Base-by-base conservation (phyloP, 2,797 vertebrate genomes). In the Melanotaenia nigrans region DNA sequence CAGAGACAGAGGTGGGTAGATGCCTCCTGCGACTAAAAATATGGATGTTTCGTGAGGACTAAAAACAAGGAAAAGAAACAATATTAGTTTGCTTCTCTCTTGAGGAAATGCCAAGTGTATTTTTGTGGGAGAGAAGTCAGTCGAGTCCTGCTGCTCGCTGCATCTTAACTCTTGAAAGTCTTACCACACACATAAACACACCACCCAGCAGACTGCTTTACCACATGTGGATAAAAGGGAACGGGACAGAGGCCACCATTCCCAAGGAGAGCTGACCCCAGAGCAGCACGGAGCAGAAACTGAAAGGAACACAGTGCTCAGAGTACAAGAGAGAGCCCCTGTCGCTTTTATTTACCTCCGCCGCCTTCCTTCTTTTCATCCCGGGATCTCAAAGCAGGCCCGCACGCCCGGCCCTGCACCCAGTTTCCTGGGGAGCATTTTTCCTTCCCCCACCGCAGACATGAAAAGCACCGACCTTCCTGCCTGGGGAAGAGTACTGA, bases 381-480 rank as follows among this genome's bases (percentile, higher is more conserved):
- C 93, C 74, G 6, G 90, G 73, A 94, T 95, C 95, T 94, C 94
- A 95, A 95, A 96, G 94, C 91, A 75, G 82, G 77, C 90, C 76
- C 85, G 89, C 91, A 91, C 79, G 77, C 78, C 86, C 79, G 51
- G 54, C 65, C 38, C 87, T 85, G 87, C 86, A 79, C 88, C 84
- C 88, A 91, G 90, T 93, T 95, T 96, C 94, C 95, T 95, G 95
- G 94, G 94, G 93, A 95, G 95, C 91, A 90, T 94, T 87, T 95
- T 95, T 94, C 92, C 94, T 91, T 94, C 90, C 92, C 87, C 84
- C 91, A 81, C 84, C 73, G 22, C 87, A 90, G 86, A 95, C 92
- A 95, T 94, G 93, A 96, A 96, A 96, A 95, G 90, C 91, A 70
- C 89, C 87, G 90, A 91, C 93, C 94, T 96, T 96, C 96, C 95